Evolutionary conservation across 2,888 invertebrate genomes (phyloP), one percentile per base, ranked within the genome.

Genomic region (Xestobium rufovillosum): DNA sequence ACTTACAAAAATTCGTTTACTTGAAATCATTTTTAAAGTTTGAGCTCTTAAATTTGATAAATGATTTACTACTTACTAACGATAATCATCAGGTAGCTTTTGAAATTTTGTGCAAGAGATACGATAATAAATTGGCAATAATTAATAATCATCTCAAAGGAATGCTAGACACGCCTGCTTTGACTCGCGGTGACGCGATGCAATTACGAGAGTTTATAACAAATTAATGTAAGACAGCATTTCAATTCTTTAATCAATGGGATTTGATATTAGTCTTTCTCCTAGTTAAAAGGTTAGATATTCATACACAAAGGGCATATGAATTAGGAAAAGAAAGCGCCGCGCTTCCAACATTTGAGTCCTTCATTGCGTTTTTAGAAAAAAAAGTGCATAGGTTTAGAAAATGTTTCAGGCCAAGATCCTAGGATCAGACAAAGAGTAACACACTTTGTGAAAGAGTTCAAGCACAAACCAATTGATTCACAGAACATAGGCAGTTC

Each of bases 1-100:
- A 2, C 25, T 23, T 32, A 8, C 32, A 32, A 25, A 32, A 32
- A 8, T 32, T 25, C 32, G n/a, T 26, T 13, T 32, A 32, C 26
- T 9, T 32, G 2, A 31, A 3, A 31, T 3, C 31, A 4, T 10
- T 4, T 9, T 31, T 11, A 13, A 14, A 31, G 8, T 16, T 3
- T 2, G 31, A 14, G n/a, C 31, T 19, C 12, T 31, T 31, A 13
- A 31, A 13, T 31, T 4, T 31, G 19, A 31, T 15, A 3, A 31
- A 16, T 4, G 31, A 31, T 9, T 31, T 31, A 8, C 31, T 17
- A 16, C 19, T 31, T 2, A 31, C 31, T 2, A 31, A 31, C 14
- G 11, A 4, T 16, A 31, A 31, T 16, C 19, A 31, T 13, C 16
- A 3, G 31, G 31, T 31, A 4, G 31, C 15, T 31, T 9, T 31